Evolutionary conservation across 53 echinoderm and acorn worm species (phyloP), one percentile per base, ranked within the genome.

Genomic region (Echinometra lucunter): DNA sequence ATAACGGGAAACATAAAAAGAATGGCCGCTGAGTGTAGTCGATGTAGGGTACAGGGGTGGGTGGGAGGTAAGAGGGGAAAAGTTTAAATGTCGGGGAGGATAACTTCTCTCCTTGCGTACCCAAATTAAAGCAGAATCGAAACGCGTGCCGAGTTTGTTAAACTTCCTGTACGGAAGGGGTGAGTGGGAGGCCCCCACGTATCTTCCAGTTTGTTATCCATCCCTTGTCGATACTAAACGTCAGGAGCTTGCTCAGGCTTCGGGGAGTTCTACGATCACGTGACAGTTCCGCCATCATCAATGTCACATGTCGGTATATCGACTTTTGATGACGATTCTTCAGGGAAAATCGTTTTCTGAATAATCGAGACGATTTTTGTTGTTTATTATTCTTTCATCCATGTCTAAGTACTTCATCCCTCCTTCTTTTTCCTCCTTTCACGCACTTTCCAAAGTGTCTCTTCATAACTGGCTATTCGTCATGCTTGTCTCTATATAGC

Each of bases 211-310:
- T 85, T 85, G 85, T 53, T 85, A 85, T 85, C 85, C 85, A n/a
- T 85, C 85, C 85, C 85, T n/a, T 16, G 85, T 85, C 85, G 85
- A 85, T 85, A 85, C 85, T 85, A 49, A 85, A 85, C 85, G 85
- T 49, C 85, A 85, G 3, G 23, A 42, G 53, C 19, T 81, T 44
- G 81, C 81, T 81, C 6, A 28, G 85, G 49, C 85, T 47, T 85
- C 49, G 3, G 85, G 85, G 85, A 85, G 11, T 85, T n/a, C n/a
- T 45, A 12, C 4, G 47, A 49, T 85, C 85, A 85, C 85, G 85
- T 85, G 85, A 49, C 19, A 49, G 85, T 85, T 85, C 85, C 85
- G 85, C 49, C 85, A 85, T 85, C 49, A 85, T 85, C 85, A 85
- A 85, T 28, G 85, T 85, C 85, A 85, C 85, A 49, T 85, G 85